A percentile compares a stretch with the other conserved stretches of the same genome.
These are phyloP conservation scores for Mycteria americana DNA, from an alignment of 2,797 vertebrate genomes.

Conservation along the genomic window DNA sequence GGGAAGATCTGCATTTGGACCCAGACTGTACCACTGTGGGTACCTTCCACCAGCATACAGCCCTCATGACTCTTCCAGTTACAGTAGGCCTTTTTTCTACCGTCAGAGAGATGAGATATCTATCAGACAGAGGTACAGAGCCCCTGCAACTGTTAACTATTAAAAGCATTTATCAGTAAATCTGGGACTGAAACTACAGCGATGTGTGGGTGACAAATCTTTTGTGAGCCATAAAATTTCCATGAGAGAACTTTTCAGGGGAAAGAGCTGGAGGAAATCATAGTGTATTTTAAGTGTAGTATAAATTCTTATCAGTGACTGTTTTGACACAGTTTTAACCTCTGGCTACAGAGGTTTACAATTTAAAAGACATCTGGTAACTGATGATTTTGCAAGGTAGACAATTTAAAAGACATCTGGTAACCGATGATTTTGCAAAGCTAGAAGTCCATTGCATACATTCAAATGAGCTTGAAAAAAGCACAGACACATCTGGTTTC, in stretches of 20 bases:
- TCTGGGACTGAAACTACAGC: neutral
- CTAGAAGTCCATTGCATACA: neutral
- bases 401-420: conserved; percentile 45
- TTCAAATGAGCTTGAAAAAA: conserved; percentile 52
- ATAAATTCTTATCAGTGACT: neutral
- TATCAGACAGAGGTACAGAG: neutral
- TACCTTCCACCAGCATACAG: neutral
- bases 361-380: conserved; percentile 47
- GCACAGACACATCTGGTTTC: conserved; percentile 10
- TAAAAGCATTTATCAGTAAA: conserved; percentile 29
- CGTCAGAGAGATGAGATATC: neutral
- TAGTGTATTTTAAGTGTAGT: neutral
- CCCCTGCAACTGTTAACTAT: conserved; percentile 5
- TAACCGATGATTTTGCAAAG: conserved; percentile 27
- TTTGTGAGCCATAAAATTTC: neutral
- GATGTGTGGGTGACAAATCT: neutral
- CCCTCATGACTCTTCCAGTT: neutral
- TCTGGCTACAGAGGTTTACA: conserved; percentile 4
- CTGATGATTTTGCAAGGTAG: neutral
- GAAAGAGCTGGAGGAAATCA: neutral
- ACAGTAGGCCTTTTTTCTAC: neutral
- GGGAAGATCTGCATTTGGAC: neutral
- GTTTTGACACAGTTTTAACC: conserved; percentile 30
- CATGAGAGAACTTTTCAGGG: neutral
- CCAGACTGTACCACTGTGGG: neutral